These are phyloP conservation scores for Leptoteleia sp. DNA, from an alignment of 1,140 invertebrate species.

Conservation along the genomic window DNA sequence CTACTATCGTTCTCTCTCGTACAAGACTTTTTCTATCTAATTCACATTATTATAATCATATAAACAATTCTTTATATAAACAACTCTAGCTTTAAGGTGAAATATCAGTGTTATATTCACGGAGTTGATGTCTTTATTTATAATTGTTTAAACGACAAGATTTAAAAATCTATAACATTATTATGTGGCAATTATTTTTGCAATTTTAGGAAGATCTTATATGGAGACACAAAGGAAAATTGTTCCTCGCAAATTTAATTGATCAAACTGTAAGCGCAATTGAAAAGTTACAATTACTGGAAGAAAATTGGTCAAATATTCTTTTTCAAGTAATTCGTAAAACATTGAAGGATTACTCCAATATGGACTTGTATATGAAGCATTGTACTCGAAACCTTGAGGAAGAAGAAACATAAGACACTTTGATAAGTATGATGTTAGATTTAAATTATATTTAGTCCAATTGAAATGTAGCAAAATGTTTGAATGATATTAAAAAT, in stretches of 20 bases:
- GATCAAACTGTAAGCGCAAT: conserved; percentile 87
- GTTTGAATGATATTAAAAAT: no score
- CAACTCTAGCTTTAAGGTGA: no score
- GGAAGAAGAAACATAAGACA: conserved; percentile 53
- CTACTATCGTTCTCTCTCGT: no score
- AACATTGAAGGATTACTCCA: conserved; percentile 88
- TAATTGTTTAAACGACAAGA: no score
- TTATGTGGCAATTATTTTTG: no score
- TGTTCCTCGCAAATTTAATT: conserved; percentile 85
- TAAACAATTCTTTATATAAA: no score
- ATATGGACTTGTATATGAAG: conserved; percentile 89
- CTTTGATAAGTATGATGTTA: conserved; percentile 14
- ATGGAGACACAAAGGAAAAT: conserved; percentile 86
- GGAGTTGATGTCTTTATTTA: no score
- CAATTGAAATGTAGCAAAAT: neutral
- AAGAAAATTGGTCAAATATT: conserved; percentile 87
- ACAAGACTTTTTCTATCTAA: no score
- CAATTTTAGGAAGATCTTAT: conserved; percentile 86
- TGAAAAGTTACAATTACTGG: conserved; percentile 87
- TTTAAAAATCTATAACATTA: no score
- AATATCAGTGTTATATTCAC: no score
- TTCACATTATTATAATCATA: no score
- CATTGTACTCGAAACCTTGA: conserved; percentile 67
- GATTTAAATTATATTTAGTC: neutral
- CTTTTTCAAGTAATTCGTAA: conserved; percentile 88